Evolutionary conservation across 2,113 vertebrate species (phyloP).

Genomic region (Felis catus): F.catus_Fca126_mat1.0 CM031426.1:9443001-9443500

Average conservation of each 20-base stretch:
- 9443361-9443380: no score
- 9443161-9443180: neutral
- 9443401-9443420: no score
- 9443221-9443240: no score
- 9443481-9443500: neutral
- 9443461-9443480: neutral
- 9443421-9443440: no score
- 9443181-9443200: neutral
- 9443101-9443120: neutral
- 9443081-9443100: neutral
- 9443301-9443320: no score
- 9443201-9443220: neutral
- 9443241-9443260: no score
- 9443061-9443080: neutral
- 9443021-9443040: neutral
- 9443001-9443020: neutral
- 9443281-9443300: accelerated
- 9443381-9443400: no score
- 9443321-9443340: no score
- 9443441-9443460: neutral
- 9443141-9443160: neutral
- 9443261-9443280: no score
- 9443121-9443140: neutral
- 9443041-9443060: accelerated
- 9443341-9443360: no score